Evolutionary conservation across 2,797 vertebrate genomes (phyloP).

Genomic region (Enteromius viviparus): DNA sequence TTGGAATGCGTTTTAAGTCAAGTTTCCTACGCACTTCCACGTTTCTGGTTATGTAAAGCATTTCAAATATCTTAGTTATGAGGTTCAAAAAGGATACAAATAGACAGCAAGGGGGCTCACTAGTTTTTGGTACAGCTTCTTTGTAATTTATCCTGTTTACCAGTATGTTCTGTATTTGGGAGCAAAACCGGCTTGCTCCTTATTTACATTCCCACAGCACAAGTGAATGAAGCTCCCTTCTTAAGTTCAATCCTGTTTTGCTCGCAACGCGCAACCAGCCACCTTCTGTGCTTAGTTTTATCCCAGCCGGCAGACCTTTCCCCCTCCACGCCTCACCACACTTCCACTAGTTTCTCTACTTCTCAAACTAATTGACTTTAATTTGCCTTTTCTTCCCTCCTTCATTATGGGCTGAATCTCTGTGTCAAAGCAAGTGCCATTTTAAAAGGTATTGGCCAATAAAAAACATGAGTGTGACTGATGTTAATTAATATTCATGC

Average conservation of each 20-base stretch:
- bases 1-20: neutral
- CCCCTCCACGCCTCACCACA: constrained; percentile 52
- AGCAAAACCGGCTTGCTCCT: constrained; percentile 76
- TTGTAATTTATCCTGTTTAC: constrained; percentile 71
- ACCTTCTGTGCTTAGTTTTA: constrained; percentile 65
- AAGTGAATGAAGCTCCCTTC: constrained; percentile 54
- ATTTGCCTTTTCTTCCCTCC: constrained; percentile 73
- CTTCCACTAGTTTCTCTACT: constrained; percentile 23
- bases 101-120: neutral
- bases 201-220: constrained; percentile 55
- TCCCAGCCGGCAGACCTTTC: constrained; percentile 71
- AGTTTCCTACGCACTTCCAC: neutral
- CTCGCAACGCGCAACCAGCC: constrained; percentile 44
- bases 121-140: constrained; percentile 20
- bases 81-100: neutral
- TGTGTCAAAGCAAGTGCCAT: constrained; percentile 66
- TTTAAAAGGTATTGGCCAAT: constrained; percentile 77
- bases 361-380: constrained; percentile 75
- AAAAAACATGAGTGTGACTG: constrained; percentile 73
- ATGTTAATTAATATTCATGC: constrained; percentile 81
- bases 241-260: constrained; percentile 60
- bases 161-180: constrained; percentile 76
- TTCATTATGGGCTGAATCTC: constrained; percentile 62
- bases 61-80: neutral
- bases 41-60: neutral